Conservation (phyloP, 2,113 vertebrate species). For the Perca schrenkii region DNA sequence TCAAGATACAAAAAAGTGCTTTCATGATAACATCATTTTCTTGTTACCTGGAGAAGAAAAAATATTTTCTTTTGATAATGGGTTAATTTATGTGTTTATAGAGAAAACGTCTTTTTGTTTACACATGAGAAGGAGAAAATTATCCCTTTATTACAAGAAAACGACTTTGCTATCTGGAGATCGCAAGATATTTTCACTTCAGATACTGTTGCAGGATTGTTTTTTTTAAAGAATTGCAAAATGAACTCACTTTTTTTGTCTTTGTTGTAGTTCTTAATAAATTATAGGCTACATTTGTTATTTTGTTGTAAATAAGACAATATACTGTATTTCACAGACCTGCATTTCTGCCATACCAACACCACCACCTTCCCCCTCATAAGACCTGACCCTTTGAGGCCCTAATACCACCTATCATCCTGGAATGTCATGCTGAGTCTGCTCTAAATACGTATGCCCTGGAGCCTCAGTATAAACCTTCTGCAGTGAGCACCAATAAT, state of each 20-base stretch:
- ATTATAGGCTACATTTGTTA: neutral
- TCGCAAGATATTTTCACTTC: neutral
- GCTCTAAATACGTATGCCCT: constrained; percentile 68
- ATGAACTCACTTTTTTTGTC: neutral
- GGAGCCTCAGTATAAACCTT: constrained; percentile 69
- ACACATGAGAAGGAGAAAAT: constrained; percentile 4
- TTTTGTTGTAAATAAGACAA: neutral
- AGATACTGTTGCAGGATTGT: neutral
- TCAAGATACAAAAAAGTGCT: neutral
- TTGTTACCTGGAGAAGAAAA: neutral
- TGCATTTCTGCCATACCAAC: constrained; percentile 13
- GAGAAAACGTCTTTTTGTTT: constrained; percentile 12
- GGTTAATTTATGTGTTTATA: neutral
- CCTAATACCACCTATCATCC: constrained; percentile 66
- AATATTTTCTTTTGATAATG: neutral
- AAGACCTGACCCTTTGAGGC: constrained; percentile 49
- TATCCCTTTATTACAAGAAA: neutral
- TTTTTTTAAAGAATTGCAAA: neutral
- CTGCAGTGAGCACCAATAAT: constrained; percentile 53
- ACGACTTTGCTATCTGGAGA: neutral
- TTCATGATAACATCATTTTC: neutral
- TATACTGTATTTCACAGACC: neutral
- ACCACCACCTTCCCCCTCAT: constrained; percentile 9
- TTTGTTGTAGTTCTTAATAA: neutral
- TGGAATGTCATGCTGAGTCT: constrained; percentile 74